Base-by-base conservation (phyloP, 2,797 vertebrate genomes). In the Alfaro cultratus region DNA sequence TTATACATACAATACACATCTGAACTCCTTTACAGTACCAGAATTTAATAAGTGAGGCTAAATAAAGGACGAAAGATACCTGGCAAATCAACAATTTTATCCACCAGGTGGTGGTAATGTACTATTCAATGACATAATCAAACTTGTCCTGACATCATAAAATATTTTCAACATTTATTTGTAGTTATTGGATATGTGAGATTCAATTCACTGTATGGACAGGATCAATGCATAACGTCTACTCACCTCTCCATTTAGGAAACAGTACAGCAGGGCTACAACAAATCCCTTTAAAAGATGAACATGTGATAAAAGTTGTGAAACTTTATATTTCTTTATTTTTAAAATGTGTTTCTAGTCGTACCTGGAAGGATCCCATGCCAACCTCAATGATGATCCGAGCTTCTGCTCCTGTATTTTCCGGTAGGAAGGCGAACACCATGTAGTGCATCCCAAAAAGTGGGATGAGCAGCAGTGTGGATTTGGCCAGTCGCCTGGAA, bases 391-490 rank as follows among this genome's bases (percentile, higher is more conserved):
- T 97, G 92, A 97, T 96, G 85, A 99, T 79, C 23, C 97, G 97
- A 3, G 97, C 96, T 18, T 96, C 92, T 43, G 93, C 87, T 76
- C 97, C 97, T 0, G 96, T 97, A 86, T 96, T 95, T 84, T 98
- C 97, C 0, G 98, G 98, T 85, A 99, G 96, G 91, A 98, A 97
- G 82, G 96, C 97, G 6, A 99, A 99, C 86, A 98, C 95, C 83
- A 97, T 96, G 92, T 99, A 99, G 91, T 99, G 98, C 83, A 97
- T 96, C 75, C 98, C 98, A 26, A 99, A 99, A 81, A 99, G 96
- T 16, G 98, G 98, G 87, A 99, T 99, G 86, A 99, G 96, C 34
- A 99, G 97, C 83, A 99, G 93, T 0, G 98, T 99, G 87, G 98
- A 99, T 81, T 99, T 99, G 76, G 98, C 96, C 91, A 99, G 92